Conservation (phyloP, 2,888 invertebrate species). For the Napeogenes sylphis region DNA sequence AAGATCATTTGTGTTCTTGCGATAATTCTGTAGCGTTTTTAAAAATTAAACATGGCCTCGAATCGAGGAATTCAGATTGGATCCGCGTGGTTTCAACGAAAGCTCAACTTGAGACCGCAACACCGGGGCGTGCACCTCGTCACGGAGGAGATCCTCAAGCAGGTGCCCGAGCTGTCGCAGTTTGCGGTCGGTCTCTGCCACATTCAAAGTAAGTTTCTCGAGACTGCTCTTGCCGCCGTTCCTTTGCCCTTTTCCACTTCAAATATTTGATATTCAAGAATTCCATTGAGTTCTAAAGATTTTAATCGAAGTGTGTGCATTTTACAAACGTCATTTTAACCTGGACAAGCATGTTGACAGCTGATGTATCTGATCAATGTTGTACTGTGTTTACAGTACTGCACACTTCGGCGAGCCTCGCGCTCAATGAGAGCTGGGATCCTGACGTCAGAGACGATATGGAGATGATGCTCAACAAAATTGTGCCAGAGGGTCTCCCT, state of each 20-base stretch:
- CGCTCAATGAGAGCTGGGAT: conserved; percentile 99
- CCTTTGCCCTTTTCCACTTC: conserved; percentile 59
- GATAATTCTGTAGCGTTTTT: conserved; percentile 74
- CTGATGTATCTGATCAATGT: conserved; percentile 40
- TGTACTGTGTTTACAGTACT: conserved; percentile 83
- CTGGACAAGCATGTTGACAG: conserved; percentile 39
- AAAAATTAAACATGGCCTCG: conserved; percentile 88
- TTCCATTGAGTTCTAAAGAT: conserved; percentile 24
- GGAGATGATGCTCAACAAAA: conserved; percentile 99
- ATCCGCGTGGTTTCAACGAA: conserved; percentile 98
- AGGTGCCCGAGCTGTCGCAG: conserved; percentile 95
- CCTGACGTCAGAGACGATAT: conserved; percentile 98
- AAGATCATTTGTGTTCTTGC: conserved; percentile 74
- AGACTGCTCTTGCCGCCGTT: conserved; percentile 61
- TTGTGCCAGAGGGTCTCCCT: conserved; percentile 97
- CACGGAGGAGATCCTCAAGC: conserved; percentile 96
- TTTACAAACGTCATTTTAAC: conserved; percentile 28
- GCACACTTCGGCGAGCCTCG: conserved; percentile 98
- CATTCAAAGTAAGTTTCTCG: conserved; percentile 92
- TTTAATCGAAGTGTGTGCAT: background rate
- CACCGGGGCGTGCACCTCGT: conserved; percentile 98
- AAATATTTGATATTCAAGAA: conserved; percentile 46
- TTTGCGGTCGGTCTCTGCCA: conserved; percentile 97
- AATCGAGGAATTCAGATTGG: conserved; percentile 95
- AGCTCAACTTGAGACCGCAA: conserved; percentile 96